phyloP scores from a whole-genome alignment of 2,113 vertebrate species.

The Phoxinus phoxinus region DNA sequence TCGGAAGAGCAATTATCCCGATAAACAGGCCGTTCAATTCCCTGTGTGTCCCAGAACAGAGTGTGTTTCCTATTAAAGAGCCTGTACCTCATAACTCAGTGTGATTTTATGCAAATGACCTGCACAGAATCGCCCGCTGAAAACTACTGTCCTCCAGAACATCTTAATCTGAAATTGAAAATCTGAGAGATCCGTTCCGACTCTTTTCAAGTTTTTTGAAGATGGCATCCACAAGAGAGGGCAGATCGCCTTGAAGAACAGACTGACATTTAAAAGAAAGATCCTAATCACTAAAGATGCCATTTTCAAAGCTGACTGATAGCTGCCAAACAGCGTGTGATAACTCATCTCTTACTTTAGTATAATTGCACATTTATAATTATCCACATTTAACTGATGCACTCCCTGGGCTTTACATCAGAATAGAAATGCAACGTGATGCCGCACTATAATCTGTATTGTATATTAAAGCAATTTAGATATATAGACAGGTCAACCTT shows the following conservation, averaged over 20 bases:
- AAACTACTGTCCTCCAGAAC: background rate
- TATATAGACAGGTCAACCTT: no score
- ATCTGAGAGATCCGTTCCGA: conserved; percentile 22
- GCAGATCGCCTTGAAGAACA: background rate
- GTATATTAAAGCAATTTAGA: background rate
- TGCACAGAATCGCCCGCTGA: background rate
- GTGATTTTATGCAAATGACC: conserved; percentile 44
- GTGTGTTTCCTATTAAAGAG: conserved; percentile 10
- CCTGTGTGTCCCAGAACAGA: conserved; percentile 4
- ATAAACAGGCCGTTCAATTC: conserved; percentile 6
- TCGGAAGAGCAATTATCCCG: conserved; percentile 20
- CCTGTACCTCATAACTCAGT: background rate
- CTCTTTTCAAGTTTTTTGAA: conserved; percentile 21
- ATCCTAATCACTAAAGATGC: conserved; percentile 15
- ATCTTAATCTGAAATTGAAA: conserved; percentile 47
- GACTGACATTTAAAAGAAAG: conserved; percentile 27
- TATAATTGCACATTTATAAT: conserved; percentile 15
- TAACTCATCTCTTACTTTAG: background rate
- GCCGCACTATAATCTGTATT: background rate
- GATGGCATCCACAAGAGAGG: conserved; percentile 28
- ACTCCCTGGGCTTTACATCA: background rate
- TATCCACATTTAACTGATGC: background rate
- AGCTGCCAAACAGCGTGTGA: background rate
- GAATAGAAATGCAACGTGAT: background rate
- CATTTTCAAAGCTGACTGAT: conserved; percentile 27